Base-by-base conservation (phyloP, 2,113 vertebrate species). In the Silurus asotus region DNA sequence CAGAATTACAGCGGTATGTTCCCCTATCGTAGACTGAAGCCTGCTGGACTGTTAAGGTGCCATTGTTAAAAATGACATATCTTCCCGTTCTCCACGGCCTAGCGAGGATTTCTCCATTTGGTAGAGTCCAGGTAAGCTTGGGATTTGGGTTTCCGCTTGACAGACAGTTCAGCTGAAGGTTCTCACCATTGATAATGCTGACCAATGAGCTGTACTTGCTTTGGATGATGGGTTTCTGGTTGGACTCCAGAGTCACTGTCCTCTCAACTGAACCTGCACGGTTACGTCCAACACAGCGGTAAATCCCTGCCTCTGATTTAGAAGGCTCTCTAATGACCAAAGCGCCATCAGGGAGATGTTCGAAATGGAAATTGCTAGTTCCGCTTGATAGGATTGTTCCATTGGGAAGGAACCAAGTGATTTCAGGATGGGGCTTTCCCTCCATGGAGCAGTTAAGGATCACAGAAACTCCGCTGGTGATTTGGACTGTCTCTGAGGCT, bases 1-100 rank as follows among this genome's bases (percentile, higher is more conserved):
- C 92, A 8, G 89, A 91, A 83, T 93, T 94, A 91, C 98, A 99
- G 7, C 91, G 78, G 90, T 98, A 99, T 1, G 93, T 96, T 0
- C 98, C 98, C 48, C 97, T 89, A 90, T 99, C 97, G 0, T 96
- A 96, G 1, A 97, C 97, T 0, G 97, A 96, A 4, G 96, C 94
- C 5, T 96, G 92, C 0, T 92, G 95, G 4, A 99, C 94, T 0
- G 89, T 93, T 5, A 99, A 75, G 0, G 96, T 95, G n/a, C 98
- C 97, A 3, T 99, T 97, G 8, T 94, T 94, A 90, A 93, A 81
- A 1, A 97, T 91, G 0, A 92, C 81, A 5, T 95, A 91, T 23
- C 92, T 96, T 0, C 95, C 96, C 0, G 89, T 89, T 0, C 58
- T 92, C 15, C 96, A 95, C 0, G 96, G 94, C 0, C 91, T 90